A percentile compares a stretch with the other conserved stretches of the same genome.
Evolutionary conservation across 2,888 invertebrate species (phyloP).

Genomic region (Nymphalis polychloros): DNA sequence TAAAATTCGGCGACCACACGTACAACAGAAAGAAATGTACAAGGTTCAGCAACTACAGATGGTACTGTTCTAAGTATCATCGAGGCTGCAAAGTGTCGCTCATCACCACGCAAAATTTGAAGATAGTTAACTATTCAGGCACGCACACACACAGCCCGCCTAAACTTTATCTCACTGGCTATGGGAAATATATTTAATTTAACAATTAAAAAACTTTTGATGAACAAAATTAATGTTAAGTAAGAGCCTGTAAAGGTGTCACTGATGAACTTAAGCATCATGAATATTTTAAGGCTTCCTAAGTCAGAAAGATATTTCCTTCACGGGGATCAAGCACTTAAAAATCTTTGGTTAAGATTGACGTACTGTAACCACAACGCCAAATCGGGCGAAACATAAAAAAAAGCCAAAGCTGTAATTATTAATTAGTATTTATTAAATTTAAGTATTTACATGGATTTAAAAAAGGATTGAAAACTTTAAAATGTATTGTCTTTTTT

Average conservation of each 20-base stretch:
- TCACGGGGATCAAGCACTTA: no score
- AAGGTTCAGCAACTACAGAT: constrained; percentile 27
- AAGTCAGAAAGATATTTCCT: no score
- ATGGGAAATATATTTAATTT: constrained; percentile 26
- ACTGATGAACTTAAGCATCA: neutral
- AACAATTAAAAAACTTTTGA: neutral
- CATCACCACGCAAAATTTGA: constrained; percentile 33
- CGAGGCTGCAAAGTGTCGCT: constrained; percentile 42
- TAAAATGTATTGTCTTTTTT: no score
- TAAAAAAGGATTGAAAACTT: no score
- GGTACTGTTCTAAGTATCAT: constrained; percentile 48
- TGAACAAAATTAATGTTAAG: no score
- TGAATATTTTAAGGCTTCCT: no score
- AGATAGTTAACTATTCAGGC: constrained; percentile 26
- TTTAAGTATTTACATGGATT: no score
- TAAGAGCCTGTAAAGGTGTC: neutral
- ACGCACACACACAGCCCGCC: constrained; percentile 40
- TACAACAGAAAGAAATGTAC: constrained; percentile 33
- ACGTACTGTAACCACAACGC: no score
- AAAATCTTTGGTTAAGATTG: no score
- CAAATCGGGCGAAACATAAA: no score
- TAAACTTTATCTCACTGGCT: constrained; percentile 2
- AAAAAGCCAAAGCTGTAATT: no score
- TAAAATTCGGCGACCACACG: constrained; percentile 26
- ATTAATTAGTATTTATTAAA: no score